These are phyloP conservation scores for Fulica atra DNA, from an alignment of 2,113 vertebrate genomes.

Conservation along the genomic window DNA sequence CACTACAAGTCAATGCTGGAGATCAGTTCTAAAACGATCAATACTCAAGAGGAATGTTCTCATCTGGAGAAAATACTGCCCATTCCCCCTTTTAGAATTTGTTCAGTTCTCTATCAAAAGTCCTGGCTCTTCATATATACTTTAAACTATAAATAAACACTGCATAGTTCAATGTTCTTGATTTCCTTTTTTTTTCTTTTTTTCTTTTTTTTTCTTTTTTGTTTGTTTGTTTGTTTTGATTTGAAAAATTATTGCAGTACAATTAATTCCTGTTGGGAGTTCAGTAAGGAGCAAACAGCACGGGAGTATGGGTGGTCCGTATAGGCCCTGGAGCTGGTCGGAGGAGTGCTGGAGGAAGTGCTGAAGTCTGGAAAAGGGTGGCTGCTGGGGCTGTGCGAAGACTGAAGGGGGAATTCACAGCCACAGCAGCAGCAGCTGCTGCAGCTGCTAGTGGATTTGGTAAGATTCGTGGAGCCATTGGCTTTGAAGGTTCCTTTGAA, in stretches of 20 bases:
- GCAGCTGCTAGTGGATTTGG: constrained; percentile 89
- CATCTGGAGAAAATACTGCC: constrained; percentile 75
- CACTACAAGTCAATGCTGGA: constrained; percentile 72
- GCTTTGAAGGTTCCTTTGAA: constrained; percentile 88
- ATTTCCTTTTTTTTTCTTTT: constrained; percentile 55
- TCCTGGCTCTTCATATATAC: constrained; percentile 79
- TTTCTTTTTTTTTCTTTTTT: background rate
- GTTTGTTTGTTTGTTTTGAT: constrained; percentile 45
- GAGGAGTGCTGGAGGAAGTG: constrained; percentile 87
- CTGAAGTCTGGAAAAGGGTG: constrained; percentile 90
- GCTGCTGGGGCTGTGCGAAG: constrained; percentile 84
- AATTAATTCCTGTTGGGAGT: constrained; percentile 69
- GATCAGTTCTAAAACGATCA: constrained; percentile 79
- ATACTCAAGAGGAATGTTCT: constrained; percentile 76
- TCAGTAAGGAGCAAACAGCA: constrained; percentile 97
- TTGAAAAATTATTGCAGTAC: constrained; percentile 93
- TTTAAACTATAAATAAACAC: constrained; percentile 86
- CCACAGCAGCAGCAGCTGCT: constrained; percentile 84
- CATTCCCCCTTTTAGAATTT: constrained; percentile 69
- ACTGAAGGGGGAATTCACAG: constrained; percentile 84
- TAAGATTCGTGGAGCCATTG: constrained; percentile 85
- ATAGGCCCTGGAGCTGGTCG: constrained; percentile 93
- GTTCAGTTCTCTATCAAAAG: constrained; percentile 80
- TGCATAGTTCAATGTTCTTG: constrained; percentile 94
- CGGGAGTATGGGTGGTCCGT: constrained; percentile 91